Conservation (phyloP, 35 echinoderm and acorn worm species). For the Amphiura filiformis region DNA sequence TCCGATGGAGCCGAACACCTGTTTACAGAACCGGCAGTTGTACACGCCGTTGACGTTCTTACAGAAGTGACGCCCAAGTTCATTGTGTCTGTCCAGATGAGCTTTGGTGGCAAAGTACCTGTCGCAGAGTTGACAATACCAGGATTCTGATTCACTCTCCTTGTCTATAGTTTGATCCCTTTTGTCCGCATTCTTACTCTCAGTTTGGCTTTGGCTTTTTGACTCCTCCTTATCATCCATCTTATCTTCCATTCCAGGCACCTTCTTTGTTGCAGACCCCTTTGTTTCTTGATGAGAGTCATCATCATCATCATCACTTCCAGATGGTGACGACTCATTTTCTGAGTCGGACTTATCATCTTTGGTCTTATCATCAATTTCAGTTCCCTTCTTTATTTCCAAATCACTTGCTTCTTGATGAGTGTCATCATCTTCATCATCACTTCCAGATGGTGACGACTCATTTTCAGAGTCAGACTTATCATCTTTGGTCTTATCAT, state of each 20-base stretch:
- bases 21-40: not conserved
- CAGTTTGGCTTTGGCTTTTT: not conserved
- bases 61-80: not conserved
- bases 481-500: not conserved
- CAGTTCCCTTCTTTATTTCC: not conserved
- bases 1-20: not conserved
- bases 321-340: too few species aligned
- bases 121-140: not conserved
- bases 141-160: not conserved
- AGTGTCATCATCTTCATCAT: not conserved
- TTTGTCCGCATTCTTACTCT: not conserved
- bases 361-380: too few species aligned
- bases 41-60: not conserved
- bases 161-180: not conserved
- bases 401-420: not conserved
- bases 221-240: too few species aligned
- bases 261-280: too few species aligned
- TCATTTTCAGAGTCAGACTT: not conserved
- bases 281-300: too few species aligned
- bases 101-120: not conserved
- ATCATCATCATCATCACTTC: too few species aligned
- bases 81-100: not conserved
- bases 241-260: too few species aligned
- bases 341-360: not conserved
- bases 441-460: not conserved